Percentiles rank a stretch among this genome's conserved stretches.
phyloP scores from a whole-genome alignment of 1,140 invertebrate species.

The Proales similis region DNA sequence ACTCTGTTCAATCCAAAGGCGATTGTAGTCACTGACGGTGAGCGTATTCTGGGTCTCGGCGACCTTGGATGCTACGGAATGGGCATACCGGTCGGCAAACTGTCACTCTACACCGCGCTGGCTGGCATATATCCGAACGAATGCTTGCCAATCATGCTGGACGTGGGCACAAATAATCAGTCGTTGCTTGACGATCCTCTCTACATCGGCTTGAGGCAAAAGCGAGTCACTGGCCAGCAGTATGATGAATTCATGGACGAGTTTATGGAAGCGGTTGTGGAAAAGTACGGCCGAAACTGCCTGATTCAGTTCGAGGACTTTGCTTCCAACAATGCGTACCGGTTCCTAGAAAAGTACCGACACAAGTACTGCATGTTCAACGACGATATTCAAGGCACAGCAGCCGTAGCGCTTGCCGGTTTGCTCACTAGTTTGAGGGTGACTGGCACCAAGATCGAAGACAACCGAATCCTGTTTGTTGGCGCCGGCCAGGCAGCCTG shows the following conservation, averaged over 20 bases:
- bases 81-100: conserved; percentile 52
- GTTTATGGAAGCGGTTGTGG: conserved; percentile 90
- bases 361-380: conserved; percentile 52
- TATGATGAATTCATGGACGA: conserved; percentile 96
- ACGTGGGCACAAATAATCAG: conserved; percentile 54
- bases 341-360: conserved; percentile 51
- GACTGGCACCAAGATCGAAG: conserved; percentile 45
- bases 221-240: conserved; percentile 70
- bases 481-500: conserved; percentile 54
- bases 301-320: conserved; percentile 55
- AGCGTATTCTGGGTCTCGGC: conserved; percentile 51
- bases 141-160: conserved; percentile 48
- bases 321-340: conserved; percentile 53
- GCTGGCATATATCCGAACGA: conserved; percentile 47
- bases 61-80: conserved; percentile 52
- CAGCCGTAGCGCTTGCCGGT: conserved; percentile 51
- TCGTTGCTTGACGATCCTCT: conserved; percentile 80
- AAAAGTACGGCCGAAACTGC: conserved; percentile 57
- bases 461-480: conserved; percentile 50
- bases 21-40: conserved; percentile 51
- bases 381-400: conserved; percentile 55
- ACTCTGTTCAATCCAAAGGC: too few species aligned
- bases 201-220: conserved; percentile 85
- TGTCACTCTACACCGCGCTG: conserved; percentile 50
- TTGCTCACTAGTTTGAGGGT: conserved; percentile 46